These are phyloP conservation scores for Latheticus oryzae DNA, from an alignment of 2,888 invertebrate genomes.

Conservation along the genomic window DNA sequence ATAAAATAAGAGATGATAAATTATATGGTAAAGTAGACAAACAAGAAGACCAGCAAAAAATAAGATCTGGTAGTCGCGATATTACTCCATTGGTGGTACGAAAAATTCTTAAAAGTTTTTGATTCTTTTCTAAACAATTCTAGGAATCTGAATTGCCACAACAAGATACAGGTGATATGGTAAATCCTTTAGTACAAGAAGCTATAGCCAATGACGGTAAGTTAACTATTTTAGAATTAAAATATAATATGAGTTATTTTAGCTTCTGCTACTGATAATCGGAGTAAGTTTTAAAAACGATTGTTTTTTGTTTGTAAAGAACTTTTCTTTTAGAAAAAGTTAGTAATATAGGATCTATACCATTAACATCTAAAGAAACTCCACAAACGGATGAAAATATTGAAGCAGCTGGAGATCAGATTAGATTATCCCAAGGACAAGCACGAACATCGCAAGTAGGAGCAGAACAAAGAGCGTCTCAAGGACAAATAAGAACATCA, in stretches of 20 bases:
- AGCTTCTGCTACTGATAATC: too few relatives aligned
- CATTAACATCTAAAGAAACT: too few relatives aligned
- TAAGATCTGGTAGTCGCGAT: background rate
- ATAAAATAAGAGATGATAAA: slow-evolving; percentile 50
- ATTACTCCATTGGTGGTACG: background rate
- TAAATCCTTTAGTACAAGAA: background rate
- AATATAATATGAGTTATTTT: background rate
- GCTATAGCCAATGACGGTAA: slow-evolving; percentile 1
- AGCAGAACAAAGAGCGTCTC: too few relatives aligned
- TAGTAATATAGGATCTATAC: too few relatives aligned
- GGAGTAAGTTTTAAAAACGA: too few relatives aligned
- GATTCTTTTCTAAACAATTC: background rate
- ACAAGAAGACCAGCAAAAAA: background rate
- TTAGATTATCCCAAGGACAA: too few relatives aligned
- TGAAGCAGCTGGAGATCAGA: too few relatives aligned
- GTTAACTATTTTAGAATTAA: background rate
- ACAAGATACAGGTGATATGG: slow-evolving; percentile 1
- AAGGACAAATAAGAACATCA: too few relatives aligned
- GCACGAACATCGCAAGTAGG: too few relatives aligned
- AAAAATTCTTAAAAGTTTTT: background rate
- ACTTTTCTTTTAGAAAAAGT: too few relatives aligned
- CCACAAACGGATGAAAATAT: too few relatives aligned
- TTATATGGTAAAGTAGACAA: background rate
- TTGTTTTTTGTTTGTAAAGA: too few relatives aligned
- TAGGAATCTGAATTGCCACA: slow-evolving; percentile 9